Evolutionary conservation across 2,888 invertebrate genomes (phyloP).

Genomic region (Trissonchulus latispiculum): DNA sequence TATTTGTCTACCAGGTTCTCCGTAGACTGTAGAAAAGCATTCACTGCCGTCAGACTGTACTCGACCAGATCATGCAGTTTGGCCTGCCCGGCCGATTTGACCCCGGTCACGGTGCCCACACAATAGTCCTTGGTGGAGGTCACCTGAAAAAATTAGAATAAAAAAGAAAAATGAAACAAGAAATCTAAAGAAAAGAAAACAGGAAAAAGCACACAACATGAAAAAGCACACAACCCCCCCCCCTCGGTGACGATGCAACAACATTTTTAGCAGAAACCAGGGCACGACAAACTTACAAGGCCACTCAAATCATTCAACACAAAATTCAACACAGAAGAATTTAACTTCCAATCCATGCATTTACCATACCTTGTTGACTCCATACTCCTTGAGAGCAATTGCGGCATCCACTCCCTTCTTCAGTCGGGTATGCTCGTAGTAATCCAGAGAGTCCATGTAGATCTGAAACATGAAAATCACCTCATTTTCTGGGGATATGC

Average conservation of each 20-base stretch:
- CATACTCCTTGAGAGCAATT: neutral
- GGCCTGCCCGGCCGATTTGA: neutral
- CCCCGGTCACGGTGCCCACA: neutral
- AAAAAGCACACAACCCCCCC: too few species aligned
- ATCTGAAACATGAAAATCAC: constrained; percentile 7
- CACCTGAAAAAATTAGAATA: neutral
- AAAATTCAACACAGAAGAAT: too few species aligned
- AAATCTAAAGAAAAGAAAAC: too few species aligned
- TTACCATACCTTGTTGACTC: neutral
- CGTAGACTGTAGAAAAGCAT: neutral
- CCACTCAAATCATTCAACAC: too few species aligned
- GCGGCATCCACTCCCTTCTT: neutral
- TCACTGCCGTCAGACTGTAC: neutral
- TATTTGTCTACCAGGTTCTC: neutral
- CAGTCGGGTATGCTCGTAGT: constrained; percentile 1
- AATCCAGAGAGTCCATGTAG: neutral
- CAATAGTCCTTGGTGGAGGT: neutral
- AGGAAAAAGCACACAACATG: too few species aligned
- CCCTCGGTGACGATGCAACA: too few species aligned
- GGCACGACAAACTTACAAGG: too few species aligned
- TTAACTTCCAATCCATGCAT: too few species aligned
- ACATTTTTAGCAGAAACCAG: too few species aligned
- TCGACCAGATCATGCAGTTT: neutral
- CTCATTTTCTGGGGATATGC: too few species aligned
- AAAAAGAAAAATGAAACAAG: too few species aligned